phyloP scores from a whole-genome alignment of 2,797 vertebrate genomes.

The Eulemur coronatus region DNA sequence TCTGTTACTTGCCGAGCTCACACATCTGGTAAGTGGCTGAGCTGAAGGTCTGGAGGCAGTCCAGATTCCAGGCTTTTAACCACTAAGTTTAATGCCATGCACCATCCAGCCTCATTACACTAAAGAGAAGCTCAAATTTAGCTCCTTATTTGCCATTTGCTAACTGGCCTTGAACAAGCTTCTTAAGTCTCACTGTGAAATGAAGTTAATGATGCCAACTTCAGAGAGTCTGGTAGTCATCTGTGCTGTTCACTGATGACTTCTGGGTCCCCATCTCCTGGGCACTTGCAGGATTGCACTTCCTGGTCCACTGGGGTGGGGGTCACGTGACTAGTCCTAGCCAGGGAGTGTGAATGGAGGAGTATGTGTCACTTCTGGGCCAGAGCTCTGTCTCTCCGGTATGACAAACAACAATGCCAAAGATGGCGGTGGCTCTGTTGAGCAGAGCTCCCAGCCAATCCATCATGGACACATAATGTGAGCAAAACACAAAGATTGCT shows the following conservation, averaged over 20 bases:
- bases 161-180: background rate
- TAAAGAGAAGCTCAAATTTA: background rate
- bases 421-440: background rate
- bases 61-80: slow-evolving; percentile 50
- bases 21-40: slow-evolving; percentile 36
- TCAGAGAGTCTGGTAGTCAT: background rate
- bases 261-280: background rate
- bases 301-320: background rate
- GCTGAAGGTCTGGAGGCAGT: background rate
- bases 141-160: background rate
- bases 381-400: background rate
- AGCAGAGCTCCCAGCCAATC: background rate
- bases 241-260: background rate
- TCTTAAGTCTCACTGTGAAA: background rate
- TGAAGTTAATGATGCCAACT: background rate
- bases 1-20: background rate
- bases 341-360: background rate
- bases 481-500: background rate
- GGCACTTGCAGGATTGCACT: background rate
- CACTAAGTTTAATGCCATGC: background rate
- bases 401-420: background rate
- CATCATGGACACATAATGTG: background rate
- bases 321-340: background rate
- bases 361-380: background rate
- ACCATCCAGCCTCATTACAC: background rate